These are phyloP conservation scores for Gryon sp. DNA, from an alignment of 1,140 invertebrate genomes.

Conservation along the genomic window DNA sequence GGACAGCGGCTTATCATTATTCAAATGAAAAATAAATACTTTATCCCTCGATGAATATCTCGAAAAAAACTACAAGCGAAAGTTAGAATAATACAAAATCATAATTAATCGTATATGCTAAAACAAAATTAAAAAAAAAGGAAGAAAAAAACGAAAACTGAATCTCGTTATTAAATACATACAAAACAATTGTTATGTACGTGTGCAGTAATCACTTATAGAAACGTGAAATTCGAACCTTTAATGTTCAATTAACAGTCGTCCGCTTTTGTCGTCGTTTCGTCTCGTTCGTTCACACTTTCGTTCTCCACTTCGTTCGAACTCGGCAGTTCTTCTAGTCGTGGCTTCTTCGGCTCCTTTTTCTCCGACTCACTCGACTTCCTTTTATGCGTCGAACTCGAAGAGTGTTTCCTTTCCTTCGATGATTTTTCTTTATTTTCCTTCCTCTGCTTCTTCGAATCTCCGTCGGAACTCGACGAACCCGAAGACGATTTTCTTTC, in stretches of 20 bases:
- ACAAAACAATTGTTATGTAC: too few relatives aligned
- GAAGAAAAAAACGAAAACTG: too few relatives aligned
- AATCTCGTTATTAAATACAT: too few relatives aligned
- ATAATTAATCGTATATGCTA: neutral
- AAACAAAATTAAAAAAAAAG: neutral
- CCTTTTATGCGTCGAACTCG: constrained; percentile 59
- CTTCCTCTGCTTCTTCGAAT: constrained; percentile 35
- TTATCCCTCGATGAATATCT: too few relatives aligned
- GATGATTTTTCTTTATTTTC: constrained; percentile 49
- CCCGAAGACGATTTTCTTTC: constrained; percentile 33
- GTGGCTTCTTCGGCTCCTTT: constrained; percentile 63
- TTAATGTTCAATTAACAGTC: constrained; percentile 15
- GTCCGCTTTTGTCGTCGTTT: constrained; percentile 8
- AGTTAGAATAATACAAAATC: neutral
- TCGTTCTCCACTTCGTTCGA: constrained; percentile 7
- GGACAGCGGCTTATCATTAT: too few relatives aligned
- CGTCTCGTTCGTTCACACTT: constrained; percentile 36
- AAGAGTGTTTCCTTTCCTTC: constrained; percentile 62
- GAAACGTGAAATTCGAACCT: constrained; percentile 2
- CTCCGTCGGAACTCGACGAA: constrained; percentile 50
- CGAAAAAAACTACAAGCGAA: too few relatives aligned
- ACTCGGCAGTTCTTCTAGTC: constrained; percentile 44
- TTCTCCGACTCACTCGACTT: constrained; percentile 65
- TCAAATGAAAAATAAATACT: too few relatives aligned
- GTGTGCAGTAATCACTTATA: constrained; percentile 1